These are phyloP conservation scores for Emys orbicularis DNA, from an alignment of 2,797 vertebrate species.

Conservation along the genomic window DNA sequence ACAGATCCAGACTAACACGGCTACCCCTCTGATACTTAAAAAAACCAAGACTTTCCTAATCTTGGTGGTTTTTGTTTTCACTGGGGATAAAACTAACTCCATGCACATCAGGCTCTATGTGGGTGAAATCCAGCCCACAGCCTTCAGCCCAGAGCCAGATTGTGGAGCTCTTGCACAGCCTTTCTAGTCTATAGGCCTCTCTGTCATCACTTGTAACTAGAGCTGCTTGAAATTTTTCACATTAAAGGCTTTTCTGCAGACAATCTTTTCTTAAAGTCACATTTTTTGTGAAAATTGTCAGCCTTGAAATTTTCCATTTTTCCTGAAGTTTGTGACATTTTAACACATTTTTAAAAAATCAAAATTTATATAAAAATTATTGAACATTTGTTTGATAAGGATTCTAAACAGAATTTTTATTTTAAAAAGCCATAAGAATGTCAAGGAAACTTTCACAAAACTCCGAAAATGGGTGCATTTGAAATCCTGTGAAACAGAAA, in stretches of 20 bases:
- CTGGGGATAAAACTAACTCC: too few relatives aligned
- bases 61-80: too few relatives aligned
- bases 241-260: not conserved
- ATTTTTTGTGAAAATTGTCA: not conserved
- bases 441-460: not conserved
- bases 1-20: too few relatives aligned
- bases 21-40: too few relatives aligned
- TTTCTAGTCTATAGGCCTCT: not conserved
- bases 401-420: not conserved
- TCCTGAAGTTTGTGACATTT: not conserved
- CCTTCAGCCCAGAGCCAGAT: too few relatives aligned
- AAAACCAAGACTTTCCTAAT: too few relatives aligned
- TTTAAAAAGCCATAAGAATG: not conserved
- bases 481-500: not conserved
- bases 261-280: not conserved
- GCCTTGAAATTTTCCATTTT: not conserved
- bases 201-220: not conserved
- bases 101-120: too few relatives aligned
- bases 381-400: not conserved
- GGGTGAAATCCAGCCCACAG: too few relatives aligned
- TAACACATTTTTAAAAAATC: not conserved
- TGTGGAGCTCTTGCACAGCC: not conserved
- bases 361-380: not conserved
- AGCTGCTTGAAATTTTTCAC: not conserved
- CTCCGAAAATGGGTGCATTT: too few relatives aligned